Evolutionary conservation across 2,797 vertebrate genomes (phyloP).

Genomic region (Cynopterus sphinx): DNA sequence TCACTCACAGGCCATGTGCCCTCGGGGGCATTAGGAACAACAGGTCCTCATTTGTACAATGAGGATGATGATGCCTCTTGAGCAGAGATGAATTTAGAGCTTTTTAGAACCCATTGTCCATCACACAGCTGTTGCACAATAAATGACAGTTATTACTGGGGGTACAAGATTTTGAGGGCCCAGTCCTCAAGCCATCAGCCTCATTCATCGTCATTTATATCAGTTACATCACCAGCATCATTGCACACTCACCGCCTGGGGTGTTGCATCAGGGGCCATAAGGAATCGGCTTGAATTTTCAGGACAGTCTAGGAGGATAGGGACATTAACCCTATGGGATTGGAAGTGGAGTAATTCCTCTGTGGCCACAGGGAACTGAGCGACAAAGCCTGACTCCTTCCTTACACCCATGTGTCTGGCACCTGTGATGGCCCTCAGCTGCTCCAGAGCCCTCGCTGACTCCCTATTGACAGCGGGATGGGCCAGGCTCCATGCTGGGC

Average conservation of each 20-base stretch:
- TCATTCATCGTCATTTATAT: fast-evolving
- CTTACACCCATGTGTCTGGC: not conserved
- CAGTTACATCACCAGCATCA: not conserved
- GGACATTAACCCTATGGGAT: not conserved
- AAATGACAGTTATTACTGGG: not conserved
- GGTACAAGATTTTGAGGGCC: not conserved
- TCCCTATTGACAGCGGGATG: not conserved
- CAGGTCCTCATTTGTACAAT: not conserved
- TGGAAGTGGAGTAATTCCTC: not conserved
- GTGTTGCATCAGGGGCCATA: fast-evolving
- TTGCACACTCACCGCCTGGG: too few species aligned
- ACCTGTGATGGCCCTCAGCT: not conserved
- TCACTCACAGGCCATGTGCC: not conserved
- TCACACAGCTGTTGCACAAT: not conserved
- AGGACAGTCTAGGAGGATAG: not conserved
- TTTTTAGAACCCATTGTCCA: not conserved
- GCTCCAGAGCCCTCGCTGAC: not conserved
- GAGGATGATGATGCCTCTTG: too few species aligned
- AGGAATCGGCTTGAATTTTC: not conserved
- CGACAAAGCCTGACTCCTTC: not conserved
- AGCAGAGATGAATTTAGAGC: not conserved
- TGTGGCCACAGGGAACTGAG: not conserved
- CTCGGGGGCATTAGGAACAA: not conserved
- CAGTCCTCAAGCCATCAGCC: not conserved
- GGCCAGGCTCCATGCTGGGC: not conserved